Evolutionary conservation across 1,140 invertebrate genomes (phyloP), one percentile per base, ranked within the genome.

Genomic region (Heliconius melpomene): DNA sequence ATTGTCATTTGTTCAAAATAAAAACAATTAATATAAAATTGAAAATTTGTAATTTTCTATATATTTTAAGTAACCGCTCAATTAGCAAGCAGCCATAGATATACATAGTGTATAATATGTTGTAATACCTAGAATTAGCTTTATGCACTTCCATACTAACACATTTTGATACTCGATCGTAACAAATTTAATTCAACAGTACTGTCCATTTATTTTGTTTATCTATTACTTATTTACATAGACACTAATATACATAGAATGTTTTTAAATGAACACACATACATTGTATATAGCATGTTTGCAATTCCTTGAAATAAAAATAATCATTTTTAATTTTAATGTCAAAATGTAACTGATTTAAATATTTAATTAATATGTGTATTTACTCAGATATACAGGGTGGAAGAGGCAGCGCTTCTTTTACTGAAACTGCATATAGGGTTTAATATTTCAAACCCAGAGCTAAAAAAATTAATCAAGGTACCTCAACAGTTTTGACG

Each of bases 71-170:
- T 66, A 77, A 57, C 38, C 52, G 71, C 36, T 57, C 79, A 72
- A 36, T 77, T 20, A 72, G 32, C 29, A 29, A 29, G 60, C 71
- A 57, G 60, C 78, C 85, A 87, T 86, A 87, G 84, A 87, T 80
- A 83, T 78, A 84, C 77, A 80, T 83, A 81, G 79, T 77, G 75
- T 77, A 29, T 77, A 77, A 70, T 70, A 77, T 77, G 66, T 77
- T 26, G 66, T 29, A 77, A 70, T 32, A 36, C 75, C 66, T 77
- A 77, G 40, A 16, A 71, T 77, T 70, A 77, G 38, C 79, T 85
- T 75, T 85, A 88, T 90, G 89, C 89, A 91, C 89, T 91, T 91
- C 89, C 89, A 82, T 91, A 86, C 88, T 84, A 85, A 78, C 82
- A 89, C 84, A 85, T 83, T 85, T 81, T 87, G 86, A 87, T 87